Base-by-base conservation (phyloP, 2,888 invertebrate genomes). In the Platycheirus albimanus region DNA sequence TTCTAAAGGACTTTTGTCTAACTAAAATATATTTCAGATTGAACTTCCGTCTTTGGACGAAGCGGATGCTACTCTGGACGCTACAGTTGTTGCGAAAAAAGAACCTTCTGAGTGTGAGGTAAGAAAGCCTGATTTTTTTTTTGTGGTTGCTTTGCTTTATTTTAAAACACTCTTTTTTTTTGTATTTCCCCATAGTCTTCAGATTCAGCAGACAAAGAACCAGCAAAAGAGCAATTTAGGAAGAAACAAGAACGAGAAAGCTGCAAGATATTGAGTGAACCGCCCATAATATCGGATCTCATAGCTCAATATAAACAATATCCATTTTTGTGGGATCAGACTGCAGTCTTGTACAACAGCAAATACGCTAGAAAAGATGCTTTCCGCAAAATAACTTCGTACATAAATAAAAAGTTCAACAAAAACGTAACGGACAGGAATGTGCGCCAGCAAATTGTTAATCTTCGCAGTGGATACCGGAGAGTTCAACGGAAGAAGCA, bases 281-380 rank as follows among this genome's bases (percentile, higher is more conserved):
- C 38, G 5, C 30, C 45, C 1, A 66, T 72, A n/a, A 67, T 81
- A 33, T 58, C 61, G 30, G 77, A 81, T 15, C 30, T 81, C 1
- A 77, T 81, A 43, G 38, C 45, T 8, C 77, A 76, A 45, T 80
- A 80, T 15, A 76, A 80, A 11, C 63, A 64, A 28, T 61, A 80
- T 58, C 43, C 75, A 0, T 70, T 70, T 4, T 38, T 76, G 2
- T 80, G 80, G 80, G 70, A 80, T 33, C 64, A 49, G 17, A 81
- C 61, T 7, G 54, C 41, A 0, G 1, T 51, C 6, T 19, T 77
- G 1, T 77, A 77, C 3, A 67, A 41, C n/a, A 64, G 71, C 66
- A 71, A 52, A 17, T 52, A 63, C 11, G 66, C 66, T 1, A 58
- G 77, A n/a, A 77, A 77, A 19, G 77, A 71, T 20, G 67, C 71